Base-by-base conservation (phyloP, 2,888 invertebrate species). In the Conomelus anceps region DNA sequence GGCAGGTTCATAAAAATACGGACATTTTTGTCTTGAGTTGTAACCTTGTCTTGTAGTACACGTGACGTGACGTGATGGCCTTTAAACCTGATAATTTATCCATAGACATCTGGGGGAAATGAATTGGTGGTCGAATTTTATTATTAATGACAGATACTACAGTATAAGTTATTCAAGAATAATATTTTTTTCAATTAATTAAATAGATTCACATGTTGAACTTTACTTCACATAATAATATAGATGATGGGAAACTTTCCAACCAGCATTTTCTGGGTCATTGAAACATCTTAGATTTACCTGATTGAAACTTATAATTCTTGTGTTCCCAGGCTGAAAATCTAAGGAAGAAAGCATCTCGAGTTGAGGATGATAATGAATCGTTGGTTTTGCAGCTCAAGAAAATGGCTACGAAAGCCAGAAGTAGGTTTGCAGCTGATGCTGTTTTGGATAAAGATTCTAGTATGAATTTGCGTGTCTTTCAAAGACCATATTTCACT, bases 341-440 rank as follows among this genome's bases (percentile, higher is more conserved):
- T 94, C 95, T 97, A 93, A 95, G 98, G 94, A 97, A 97, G 95
- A 98, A 97, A 94, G 96, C 98, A 93, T 96, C 97, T 93, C 96
- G 98, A 93, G 96, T 98, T 93, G 99, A 99, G 94, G 98, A 98
- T 94, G 99, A 99, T 95, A 99, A 99, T 95, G 99, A 99, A 94
- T 97, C 97, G 92, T 95, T 98, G 94, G 96, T 97, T 94, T 95
- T 97, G 95, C 98, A 98, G 95, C 96, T 99, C 94, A 97, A 98
- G 95, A 98, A 98, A 96, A 97, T 98, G 96, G 97, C 98, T 94
- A 96, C 96, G 94, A 96, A 96, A 94, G 96, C 96, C 94, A 95
- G 96, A 96, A 96, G 96, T 96, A 96, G 94, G 96, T 95, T 93
- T 89, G 90, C 85, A 85, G 63, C 84, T 86, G 26, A 90, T 90